phyloP scores from a whole-genome alignment of 2,888 invertebrate species.

The Drosophila falleni region DNA sequence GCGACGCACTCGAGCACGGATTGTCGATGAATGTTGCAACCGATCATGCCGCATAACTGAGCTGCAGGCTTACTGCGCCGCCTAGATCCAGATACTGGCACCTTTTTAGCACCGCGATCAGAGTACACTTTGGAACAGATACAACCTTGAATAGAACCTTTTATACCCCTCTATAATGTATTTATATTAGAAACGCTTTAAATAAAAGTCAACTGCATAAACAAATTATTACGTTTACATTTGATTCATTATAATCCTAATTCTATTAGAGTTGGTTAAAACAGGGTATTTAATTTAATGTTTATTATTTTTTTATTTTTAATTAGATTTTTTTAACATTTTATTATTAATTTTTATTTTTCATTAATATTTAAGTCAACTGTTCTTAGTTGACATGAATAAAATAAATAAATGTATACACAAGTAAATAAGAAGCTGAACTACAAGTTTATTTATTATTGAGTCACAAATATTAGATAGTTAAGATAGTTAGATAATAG shows the following conservation, averaged over 20 bases:
- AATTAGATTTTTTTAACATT: too few species aligned
- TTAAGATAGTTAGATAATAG: too few species aligned
- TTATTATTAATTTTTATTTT: too few species aligned
- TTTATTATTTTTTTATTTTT: too few species aligned
- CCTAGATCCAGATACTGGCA: conserved; percentile 12
- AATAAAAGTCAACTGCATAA: conserved; percentile 55
- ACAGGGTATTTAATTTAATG: not conserved
- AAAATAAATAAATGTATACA: too few species aligned
- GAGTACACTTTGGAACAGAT: conserved; percentile 35
- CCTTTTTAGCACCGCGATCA: conserved; percentile 32
- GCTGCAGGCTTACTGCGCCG: conserved; percentile 53
- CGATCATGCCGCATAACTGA: conserved; percentile 27
- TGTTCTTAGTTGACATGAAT: too few species aligned
- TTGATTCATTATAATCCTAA: not conserved
- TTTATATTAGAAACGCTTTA: conserved; percentile 40
- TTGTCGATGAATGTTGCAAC: conserved; percentile 64
- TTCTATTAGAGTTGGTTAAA: not conserved
- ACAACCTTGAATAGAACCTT: conserved; percentile 12
- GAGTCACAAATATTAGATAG: too few species aligned
- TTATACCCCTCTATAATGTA: conserved; percentile 23
- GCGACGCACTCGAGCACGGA: conserved; percentile 60
- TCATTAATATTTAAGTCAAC: too few species aligned
- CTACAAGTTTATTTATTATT: too few species aligned
- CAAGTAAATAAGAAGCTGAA: too few species aligned
- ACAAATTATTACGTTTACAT: not conserved